These are phyloP conservation scores for Chascanopsetta lugubris DNA, from an alignment of 2,113 vertebrate genomes.

Conservation along the genomic window DNA sequence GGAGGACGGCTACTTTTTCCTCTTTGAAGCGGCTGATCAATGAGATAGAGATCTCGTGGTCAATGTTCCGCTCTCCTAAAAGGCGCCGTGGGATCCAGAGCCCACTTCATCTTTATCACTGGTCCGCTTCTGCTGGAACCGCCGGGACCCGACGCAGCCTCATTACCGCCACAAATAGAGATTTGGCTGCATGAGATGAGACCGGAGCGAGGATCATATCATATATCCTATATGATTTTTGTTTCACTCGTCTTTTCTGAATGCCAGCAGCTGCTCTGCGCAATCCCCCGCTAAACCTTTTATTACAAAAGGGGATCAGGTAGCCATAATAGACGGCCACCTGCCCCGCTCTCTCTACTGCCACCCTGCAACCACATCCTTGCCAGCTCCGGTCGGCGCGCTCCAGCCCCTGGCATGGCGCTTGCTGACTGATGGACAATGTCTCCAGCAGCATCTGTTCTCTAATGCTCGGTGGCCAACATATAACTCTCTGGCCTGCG, in stretches of 20 bases:
- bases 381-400: conserved; percentile 48
- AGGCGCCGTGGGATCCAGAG: conserved; percentile 62
- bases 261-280: conserved; percentile 62
- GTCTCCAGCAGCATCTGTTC: conserved; percentile 74
- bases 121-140: conserved; percentile 58
- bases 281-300: conserved; percentile 55
- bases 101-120: conserved; percentile 75
- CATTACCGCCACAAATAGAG: conserved; percentile 72
- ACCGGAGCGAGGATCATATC: conserved; percentile 31
- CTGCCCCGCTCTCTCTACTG: conserved; percentile 50
- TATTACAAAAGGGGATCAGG: conserved; percentile 56
- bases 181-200: conserved; percentile 49
- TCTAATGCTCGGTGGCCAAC: conserved; percentile 53
- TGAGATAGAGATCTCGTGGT: conserved; percentile 72
- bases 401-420: conserved; percentile 59
- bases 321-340: conserved; percentile 63
- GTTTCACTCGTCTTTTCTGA: conserved; percentile 38
- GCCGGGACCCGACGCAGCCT: conserved; percentile 57
- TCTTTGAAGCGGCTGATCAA: conserved; percentile 65
- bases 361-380: conserved; percentile 21
- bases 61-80: conserved; percentile 74
- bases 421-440: conserved; percentile 72
- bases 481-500: conserved; percentile 51
- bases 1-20: conserved; percentile 48
- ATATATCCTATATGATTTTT: conserved; percentile 11